Conservation (phyloP, 2,888 invertebrate species). For the Brachyopa scutellaris region DNA sequence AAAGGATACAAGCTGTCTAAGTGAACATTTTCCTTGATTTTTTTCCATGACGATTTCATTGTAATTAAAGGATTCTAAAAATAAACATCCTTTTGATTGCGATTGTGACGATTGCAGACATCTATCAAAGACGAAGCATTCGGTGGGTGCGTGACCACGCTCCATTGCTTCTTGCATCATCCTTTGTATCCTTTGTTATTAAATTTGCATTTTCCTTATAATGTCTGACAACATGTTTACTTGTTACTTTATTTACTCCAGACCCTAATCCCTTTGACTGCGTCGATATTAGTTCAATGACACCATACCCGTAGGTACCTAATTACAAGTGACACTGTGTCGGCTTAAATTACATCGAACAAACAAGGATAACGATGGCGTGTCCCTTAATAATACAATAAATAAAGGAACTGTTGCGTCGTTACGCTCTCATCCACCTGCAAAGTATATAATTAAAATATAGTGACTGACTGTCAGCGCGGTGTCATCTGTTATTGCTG, state of each 20-base stretch:
- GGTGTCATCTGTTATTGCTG: not conserved
- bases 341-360: conserved; percentile 8
- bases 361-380: not conserved
- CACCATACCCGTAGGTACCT: not conserved
- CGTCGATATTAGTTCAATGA: not conserved
- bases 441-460: not conserved
- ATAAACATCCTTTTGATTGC: not conserved
- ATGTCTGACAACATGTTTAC: not conserved
- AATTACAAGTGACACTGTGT: not conserved
- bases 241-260: not conserved
- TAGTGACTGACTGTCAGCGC: conserved; percentile 6
- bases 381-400: not conserved
- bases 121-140: conserved; percentile 4
- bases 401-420: not conserved
- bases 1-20: not conserved
- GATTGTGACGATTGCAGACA: not conserved
- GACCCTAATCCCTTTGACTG: conserved; percentile 6
- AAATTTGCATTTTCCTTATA: not conserved
- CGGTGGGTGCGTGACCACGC: conserved; percentile 1
- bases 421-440: not conserved
- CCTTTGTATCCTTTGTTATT: not conserved
- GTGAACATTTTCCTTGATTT: conserved; percentile 8
- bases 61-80: conserved; percentile 42
- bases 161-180: not conserved
- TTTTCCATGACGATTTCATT: conserved; percentile 18